A percentile compares a stretch with the other conserved stretches of the same genome.
These are phyloP conservation scores for Apodemus sylvaticus DNA, from an alignment of 2,113 vertebrate genomes.

Conservation along the genomic window DNA sequence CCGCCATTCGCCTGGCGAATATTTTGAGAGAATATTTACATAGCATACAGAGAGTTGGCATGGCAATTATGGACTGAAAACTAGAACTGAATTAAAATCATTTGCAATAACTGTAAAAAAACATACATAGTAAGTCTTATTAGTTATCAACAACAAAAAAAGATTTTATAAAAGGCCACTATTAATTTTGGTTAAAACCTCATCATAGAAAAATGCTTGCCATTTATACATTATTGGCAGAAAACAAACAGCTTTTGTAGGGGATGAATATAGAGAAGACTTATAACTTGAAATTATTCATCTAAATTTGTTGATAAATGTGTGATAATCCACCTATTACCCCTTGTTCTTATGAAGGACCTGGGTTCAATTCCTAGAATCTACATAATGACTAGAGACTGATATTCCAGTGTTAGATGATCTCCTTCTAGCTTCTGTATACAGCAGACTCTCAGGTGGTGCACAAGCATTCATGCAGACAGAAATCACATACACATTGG, in stretches of 20 bases:
- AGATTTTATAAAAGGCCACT: slow-evolving; percentile 68
- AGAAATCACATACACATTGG: background rate
- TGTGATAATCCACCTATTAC: slow-evolving; percentile 56
- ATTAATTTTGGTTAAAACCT: slow-evolving; percentile 75
- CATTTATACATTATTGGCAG: slow-evolving; percentile 56
- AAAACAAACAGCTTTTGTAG: slow-evolving; percentile 39
- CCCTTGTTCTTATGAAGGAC: background rate
- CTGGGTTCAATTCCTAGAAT: background rate
- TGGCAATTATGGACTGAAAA: slow-evolving; percentile 83
- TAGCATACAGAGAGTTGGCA: slow-evolving; percentile 72
- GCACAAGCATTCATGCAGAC: too few species aligned
- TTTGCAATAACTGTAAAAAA: slow-evolving; percentile 80
- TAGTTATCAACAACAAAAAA: slow-evolving; percentile 33
- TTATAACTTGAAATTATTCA: slow-evolving; percentile 58
- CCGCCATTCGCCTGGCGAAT: slow-evolving; percentile 72
- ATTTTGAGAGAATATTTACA: slow-evolving; percentile 68
- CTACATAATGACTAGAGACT: background rate
- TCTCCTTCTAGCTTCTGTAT: background rate
- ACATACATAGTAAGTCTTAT: slow-evolving; percentile 66
- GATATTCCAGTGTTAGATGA: background rate
- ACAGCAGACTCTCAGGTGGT: too few species aligned
- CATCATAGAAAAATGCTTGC: slow-evolving; percentile 71
- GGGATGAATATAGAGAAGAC: background rate
- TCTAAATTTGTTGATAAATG: slow-evolving; percentile 54
- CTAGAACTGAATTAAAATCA: slow-evolving; percentile 73